These are phyloP conservation scores for Pachypeltis micranthus DNA, from an alignment of 1,140 invertebrate species.

Conservation along the genomic window DNA sequence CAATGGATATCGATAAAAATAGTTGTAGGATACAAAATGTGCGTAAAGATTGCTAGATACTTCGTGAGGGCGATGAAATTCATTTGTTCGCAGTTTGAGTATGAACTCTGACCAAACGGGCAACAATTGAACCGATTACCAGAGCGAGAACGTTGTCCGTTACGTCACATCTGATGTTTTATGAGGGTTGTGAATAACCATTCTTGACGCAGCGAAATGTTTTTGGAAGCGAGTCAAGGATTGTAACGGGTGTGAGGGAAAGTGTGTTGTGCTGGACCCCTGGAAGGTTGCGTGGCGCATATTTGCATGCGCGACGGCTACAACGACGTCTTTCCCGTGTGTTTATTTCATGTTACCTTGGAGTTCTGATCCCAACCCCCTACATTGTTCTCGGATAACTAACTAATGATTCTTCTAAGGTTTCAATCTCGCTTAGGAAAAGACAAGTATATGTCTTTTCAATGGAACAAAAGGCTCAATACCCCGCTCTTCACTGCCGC, in stretches of 20 bases:
- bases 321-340: background rate
- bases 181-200: too few relatives aligned
- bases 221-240: background rate
- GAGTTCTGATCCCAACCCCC: background rate
- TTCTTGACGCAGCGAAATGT: too few relatives aligned
- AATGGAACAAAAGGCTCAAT: background rate
- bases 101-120: too few relatives aligned
- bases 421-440: background rate
- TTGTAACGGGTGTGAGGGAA: background rate
- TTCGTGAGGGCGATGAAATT: too few relatives aligned
- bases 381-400: conserved; percentile 2
- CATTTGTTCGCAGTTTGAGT: too few relatives aligned
- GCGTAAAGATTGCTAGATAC: too few relatives aligned
- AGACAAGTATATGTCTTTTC: background rate
- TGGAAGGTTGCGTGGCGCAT: background rate
- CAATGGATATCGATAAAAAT: too few relatives aligned
- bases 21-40: too few relatives aligned
- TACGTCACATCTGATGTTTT: too few relatives aligned
- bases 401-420: conserved; percentile 9
- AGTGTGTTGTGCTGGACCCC: background rate
- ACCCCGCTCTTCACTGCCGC: too few relatives aligned
- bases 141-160: too few relatives aligned
- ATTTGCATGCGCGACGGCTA: background rate
- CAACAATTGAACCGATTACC: too few relatives aligned
- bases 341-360: conserved; percentile 4